Evolutionary conservation across 37 sponge, comb jelly and placozoan genomes (phyloP).

Genomic region (Theonella swinhoei): DNA sequence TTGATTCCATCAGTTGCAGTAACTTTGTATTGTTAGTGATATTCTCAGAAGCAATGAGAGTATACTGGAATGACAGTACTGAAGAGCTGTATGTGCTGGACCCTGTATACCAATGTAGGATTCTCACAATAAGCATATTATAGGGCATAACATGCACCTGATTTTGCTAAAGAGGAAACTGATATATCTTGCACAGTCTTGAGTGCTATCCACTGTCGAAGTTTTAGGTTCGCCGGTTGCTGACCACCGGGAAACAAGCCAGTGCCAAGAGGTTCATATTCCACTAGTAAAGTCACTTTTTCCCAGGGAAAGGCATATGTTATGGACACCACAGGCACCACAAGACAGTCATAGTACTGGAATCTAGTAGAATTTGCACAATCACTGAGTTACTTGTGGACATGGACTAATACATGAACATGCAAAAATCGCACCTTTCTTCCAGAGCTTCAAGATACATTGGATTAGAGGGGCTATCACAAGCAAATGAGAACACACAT

Average conservation of each 20-base stretch:
- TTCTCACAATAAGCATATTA: no score
- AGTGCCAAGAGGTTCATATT: constrained; percentile 43
- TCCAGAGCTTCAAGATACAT: constrained; percentile 58
- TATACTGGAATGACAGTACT: constrained; percentile 24
- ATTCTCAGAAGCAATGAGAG: constrained; percentile 68
- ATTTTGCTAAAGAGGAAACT: neutral
- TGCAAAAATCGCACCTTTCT: constrained; percentile 25
- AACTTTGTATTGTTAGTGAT: constrained; percentile 41
- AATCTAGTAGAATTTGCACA: constrained; percentile 31
- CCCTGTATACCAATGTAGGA: no score
- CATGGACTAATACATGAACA: neutral
- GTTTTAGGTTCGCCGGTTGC: neutral
- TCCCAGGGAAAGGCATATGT: constrained; percentile 73
- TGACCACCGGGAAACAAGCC: constrained; percentile 20
- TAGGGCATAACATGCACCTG: neutral
- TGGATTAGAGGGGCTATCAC: constrained; percentile 7
- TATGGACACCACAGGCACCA: constrained; percentile 35
- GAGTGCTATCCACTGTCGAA: constrained; percentile 26
- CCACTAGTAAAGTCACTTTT: constrained; percentile 61
- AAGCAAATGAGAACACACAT: constrained; percentile 62
- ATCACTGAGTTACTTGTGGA: neutral
- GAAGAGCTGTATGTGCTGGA: neutral
- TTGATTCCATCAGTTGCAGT: constrained; percentile 74
- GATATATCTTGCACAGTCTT: constrained; percentile 26
- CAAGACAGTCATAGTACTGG: constrained; percentile 72